These are phyloP conservation scores for Operophtera brumata DNA, from an alignment of 2,888 invertebrate species.

Conservation along the genomic window DNA sequence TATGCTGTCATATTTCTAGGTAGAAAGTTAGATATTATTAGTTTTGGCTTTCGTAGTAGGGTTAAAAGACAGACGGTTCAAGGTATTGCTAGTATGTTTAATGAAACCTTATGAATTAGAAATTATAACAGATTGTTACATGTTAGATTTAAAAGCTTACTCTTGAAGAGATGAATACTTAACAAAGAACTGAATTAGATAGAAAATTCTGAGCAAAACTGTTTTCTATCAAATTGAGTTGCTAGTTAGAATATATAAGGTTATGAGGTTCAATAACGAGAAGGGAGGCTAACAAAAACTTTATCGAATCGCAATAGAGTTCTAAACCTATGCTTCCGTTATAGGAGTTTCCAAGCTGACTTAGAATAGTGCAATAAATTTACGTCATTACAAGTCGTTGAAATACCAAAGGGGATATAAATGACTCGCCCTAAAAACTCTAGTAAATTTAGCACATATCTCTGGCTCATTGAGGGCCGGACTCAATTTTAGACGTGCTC, in stretches of 20 bases:
- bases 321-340: slow-evolving; percentile 12
- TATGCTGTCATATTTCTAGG: not conserved
- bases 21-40: not conserved
- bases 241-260: slow-evolving; percentile 1
- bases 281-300: slow-evolving; percentile 17
- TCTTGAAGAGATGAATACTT: slow-evolving; percentile 8
- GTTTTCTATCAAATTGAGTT: slow-evolving; percentile 29
- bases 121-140: slow-evolving; percentile 1
- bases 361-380: slow-evolving; percentile 17
- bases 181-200: slow-evolving; percentile 16
- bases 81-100: slow-evolving; percentile 13
- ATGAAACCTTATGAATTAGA: slow-evolving; percentile 1
- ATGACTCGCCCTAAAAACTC: not conserved
- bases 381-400: slow-evolving; percentile 7
- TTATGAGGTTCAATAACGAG: not conserved
- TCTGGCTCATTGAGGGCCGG: slow-evolving; percentile 24
- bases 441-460: slow-evolving; percentile 22
- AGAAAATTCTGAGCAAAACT: slow-evolving; percentile 29
- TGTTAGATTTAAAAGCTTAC: slow-evolving; percentile 7
- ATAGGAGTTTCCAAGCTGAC: slow-evolving; percentile 13
- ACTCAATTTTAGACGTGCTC: slow-evolving; percentile 30
- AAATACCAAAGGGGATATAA: slow-evolving; percentile 14
- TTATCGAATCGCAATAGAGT: slow-evolving; percentile 11
- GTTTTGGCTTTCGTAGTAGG: not conserved
- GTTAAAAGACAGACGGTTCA: not conserved